Evolutionary conservation across 2,797 vertebrate genomes (phyloP), one percentile per base, ranked within the genome.

Genomic region (Rhodeus uyekii): DNA sequence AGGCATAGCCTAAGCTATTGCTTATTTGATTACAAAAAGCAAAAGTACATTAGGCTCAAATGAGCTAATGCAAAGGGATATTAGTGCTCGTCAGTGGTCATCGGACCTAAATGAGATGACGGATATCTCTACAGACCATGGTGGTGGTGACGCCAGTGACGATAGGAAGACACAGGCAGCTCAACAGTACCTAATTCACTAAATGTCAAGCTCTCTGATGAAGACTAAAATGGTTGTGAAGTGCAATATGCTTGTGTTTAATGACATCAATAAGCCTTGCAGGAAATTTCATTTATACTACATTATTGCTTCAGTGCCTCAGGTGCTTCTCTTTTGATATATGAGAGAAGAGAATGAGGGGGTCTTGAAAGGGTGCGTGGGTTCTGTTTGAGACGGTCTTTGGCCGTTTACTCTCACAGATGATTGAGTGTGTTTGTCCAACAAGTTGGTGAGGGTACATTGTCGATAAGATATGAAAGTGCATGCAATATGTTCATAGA

Each of bases 261-360:
- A 96, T 96, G 94, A 95, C 92, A 96, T 94, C 95, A 95, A 93
- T 94, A 95, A 92, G 94, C 92, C 91, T 93, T 90, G 90, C 86
- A 93, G 93, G 91, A 95, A 95, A 95, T 95, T 94, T 93, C 88
- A 93, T 94, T 94, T 94, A 93, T 90, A 91, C 36, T 89, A 90
- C 81, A 92, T 93, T 95, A 95, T 94, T 93, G 94, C 91, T 92
- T 93, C 90, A 88, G 90, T 88, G 91, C 92, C 94, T 95, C 89
- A 93, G 92, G 92, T 94, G 91, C 88, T 84, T 88, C 81, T 12
- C 36, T 89, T 84, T 89, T 69, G 84, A 87, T 85, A 78, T 86
- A 60, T 61, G 58, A 78, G 69, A 76, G 74, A 74, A 58, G 82
- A 67, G 81, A 74, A 85, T 55, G 67, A 67, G 72, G 85, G 83